These are phyloP conservation scores for Bujurquina vittata DNA, from an alignment of 2,113 vertebrate genomes.

Conservation along the genomic window DNA sequence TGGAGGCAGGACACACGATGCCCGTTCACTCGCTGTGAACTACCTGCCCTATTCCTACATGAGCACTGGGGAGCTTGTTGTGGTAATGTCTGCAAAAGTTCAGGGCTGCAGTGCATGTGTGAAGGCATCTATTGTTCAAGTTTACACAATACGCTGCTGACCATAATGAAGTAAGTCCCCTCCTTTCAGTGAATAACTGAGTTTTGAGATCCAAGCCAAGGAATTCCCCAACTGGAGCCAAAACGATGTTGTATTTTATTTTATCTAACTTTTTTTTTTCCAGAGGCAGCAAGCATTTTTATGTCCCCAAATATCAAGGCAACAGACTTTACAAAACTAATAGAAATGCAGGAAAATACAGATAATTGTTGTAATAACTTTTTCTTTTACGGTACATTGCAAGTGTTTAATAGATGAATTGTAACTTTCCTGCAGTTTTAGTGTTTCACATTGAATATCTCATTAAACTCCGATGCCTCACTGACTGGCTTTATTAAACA, in stretches of 20 bases:
- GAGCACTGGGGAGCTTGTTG: not conserved
- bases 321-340: not conserved
- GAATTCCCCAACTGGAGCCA: constrained; percentile 19
- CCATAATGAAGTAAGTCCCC: not conserved
- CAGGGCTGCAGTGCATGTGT: not conserved
- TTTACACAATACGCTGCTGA: not conserved
- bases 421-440: not conserved
- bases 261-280: not conserved
- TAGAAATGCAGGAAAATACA: not conserved
- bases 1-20: not conserved
- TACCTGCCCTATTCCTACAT: not conserved
- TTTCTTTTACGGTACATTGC: not conserved
- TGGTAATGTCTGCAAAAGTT: not conserved
- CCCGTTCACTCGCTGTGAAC: not conserved
- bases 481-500: not conserved
- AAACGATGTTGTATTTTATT: not conserved
- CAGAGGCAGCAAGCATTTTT: not conserved
- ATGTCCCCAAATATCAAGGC: not conserved
- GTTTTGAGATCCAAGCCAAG: constrained; percentile 22
- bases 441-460: not conserved
- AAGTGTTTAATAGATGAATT: not conserved
- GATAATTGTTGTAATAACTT: not conserved
- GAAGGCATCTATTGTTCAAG: not conserved
- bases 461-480: not conserved
- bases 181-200: not conserved